These are phyloP conservation scores for Rafetus swinhoei DNA, from an alignment of 2,113 vertebrate genomes.

Conservation along the genomic window DNA sequence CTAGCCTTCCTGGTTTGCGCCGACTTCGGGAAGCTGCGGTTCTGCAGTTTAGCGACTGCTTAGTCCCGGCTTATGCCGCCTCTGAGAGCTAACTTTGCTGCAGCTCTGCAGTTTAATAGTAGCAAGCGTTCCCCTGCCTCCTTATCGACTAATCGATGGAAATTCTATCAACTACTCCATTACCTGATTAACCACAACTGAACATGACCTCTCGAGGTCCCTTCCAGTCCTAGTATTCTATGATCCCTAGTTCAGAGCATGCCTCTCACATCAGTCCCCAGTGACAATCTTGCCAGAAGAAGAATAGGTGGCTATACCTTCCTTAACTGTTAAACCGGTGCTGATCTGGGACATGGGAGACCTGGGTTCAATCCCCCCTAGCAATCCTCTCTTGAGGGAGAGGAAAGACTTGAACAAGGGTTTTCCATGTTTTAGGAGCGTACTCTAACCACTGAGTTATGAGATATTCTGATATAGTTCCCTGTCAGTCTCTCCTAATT, in stretches of 20 bases:
- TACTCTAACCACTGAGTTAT: not conserved
- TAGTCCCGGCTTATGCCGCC: too few species aligned
- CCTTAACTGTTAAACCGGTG: not conserved
- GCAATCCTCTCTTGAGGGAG: not conserved
- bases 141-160: too few species aligned
- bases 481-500: not conserved
- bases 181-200: too few species aligned
- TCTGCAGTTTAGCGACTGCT: too few species aligned
- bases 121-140: too few species aligned
- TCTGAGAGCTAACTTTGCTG: too few species aligned
- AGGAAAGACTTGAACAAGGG: not conserved
- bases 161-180: too few species aligned
- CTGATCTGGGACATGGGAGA: not conserved
- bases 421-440: not conserved
- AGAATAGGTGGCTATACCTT: not conserved
- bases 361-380: not conserved
- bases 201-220: too few species aligned
- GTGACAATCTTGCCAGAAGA: not conserved
- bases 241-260: not conserved
- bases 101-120: too few species aligned
- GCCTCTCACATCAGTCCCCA: not conserved
- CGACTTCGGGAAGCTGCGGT: too few species aligned
- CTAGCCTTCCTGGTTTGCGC: too few species aligned
- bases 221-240: too few species aligned
- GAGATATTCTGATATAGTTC: not conserved